Evolutionary conservation across 1,140 invertebrate species (phyloP).

Genomic region (Leptopilina boulardi): DNA sequence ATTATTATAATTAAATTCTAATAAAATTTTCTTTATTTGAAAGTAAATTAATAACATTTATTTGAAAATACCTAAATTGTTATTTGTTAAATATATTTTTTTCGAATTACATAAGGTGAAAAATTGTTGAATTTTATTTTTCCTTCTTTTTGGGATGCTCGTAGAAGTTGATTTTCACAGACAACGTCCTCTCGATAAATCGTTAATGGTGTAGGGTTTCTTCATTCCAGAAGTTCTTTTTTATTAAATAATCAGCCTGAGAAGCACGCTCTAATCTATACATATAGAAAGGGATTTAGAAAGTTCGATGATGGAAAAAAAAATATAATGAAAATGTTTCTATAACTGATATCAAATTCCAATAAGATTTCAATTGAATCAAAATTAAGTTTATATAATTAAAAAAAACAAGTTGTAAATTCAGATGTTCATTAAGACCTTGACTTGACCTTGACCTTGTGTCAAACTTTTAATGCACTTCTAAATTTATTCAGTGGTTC

Average conservation of each 20-base stretch:
- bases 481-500: no score
- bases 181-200: slow-evolving; percentile 16
- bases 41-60: no score
- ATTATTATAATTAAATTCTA: no score
- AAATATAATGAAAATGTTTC: slow-evolving; percentile 5
- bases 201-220: slow-evolving; percentile 17
- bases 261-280: not conserved
- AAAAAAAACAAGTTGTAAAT: no score
- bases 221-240: not conserved
- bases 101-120: not conserved
- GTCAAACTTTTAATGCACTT: no score
- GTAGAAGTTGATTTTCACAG: slow-evolving; percentile 17
- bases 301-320: not conserved
- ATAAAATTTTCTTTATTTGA: no score
- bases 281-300: slow-evolving; percentile 9
- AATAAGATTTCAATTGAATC: not conserved
- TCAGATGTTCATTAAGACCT: no score
- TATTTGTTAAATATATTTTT: no score
- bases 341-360: not conserved
- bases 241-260: slow-evolving; percentile 12
- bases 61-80: no score
- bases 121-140: not conserved
- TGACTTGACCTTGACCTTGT: no score
- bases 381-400: not conserved
- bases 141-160: not conserved